A percentile compares a stretch with the other conserved stretches of the same genome.
These are phyloP conservation scores for Drosophila melanica DNA, from an alignment of 1,140 invertebrate genomes.

Conservation along the genomic window DNA sequence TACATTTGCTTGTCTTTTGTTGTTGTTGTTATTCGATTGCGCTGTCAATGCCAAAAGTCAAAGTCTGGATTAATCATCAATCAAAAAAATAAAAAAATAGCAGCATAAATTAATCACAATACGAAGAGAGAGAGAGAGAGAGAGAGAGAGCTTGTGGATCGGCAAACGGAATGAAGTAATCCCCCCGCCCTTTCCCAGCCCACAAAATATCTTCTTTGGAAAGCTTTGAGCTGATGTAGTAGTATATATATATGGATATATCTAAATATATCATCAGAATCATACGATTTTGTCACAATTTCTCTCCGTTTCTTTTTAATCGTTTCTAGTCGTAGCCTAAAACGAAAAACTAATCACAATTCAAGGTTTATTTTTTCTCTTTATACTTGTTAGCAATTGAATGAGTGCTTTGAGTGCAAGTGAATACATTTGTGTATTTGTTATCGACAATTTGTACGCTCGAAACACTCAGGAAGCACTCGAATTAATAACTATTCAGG, in stretches of 20 bases:
- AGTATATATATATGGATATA: background rate
- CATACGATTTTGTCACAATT: no score
- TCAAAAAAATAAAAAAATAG: slow-evolving; percentile 49
- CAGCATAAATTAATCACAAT: slow-evolving; percentile 71
- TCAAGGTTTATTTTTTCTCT: no score
- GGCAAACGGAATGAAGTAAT: background rate
- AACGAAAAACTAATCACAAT: no score
- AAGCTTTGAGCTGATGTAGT: slow-evolving; percentile 38
- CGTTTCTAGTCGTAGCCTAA: no score
- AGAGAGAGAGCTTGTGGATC: slow-evolving; percentile 28
- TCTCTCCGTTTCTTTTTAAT: no score
- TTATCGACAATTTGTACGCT: no score
- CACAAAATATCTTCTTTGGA: slow-evolving; percentile 39
- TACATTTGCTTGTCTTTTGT: slow-evolving; percentile 18
- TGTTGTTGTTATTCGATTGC: slow-evolving; percentile 35
- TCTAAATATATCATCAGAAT: background rate
- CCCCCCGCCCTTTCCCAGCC: background rate
- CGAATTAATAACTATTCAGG: no score
- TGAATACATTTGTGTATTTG: no score
- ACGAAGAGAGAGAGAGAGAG: slow-evolving; percentile 33
- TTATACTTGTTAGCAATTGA: no score
- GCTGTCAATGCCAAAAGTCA: slow-evolving; percentile 77
- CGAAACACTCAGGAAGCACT: no score
- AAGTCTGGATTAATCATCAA: slow-evolving; percentile 82
- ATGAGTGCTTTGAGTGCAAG: no score